Percentiles rank a stretch among this genome's conserved stretches.
phyloP scores from a whole-genome alignment of 2,113 vertebrate genomes.

The Phoxinus phoxinus region DNA sequence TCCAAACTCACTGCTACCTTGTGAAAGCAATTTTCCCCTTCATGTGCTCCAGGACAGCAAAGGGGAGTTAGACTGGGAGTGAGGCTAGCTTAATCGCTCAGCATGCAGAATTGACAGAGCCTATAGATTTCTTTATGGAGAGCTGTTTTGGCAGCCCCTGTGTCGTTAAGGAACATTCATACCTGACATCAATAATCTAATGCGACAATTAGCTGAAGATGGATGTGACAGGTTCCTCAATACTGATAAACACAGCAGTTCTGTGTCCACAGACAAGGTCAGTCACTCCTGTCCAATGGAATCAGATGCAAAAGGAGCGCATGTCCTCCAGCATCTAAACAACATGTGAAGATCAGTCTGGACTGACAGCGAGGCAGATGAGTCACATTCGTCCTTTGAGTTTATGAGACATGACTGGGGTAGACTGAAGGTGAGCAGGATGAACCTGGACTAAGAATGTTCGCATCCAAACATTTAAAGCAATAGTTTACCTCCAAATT shows the following conservation, averaged over 20 bases:
- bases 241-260: slow-evolving; percentile 31
- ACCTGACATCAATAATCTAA: slow-evolving; percentile 56
- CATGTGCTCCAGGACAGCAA: slow-evolving; percentile 54
- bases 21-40: slow-evolving; percentile 64
- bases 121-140: slow-evolving; percentile 54
- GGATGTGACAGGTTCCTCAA: slow-evolving; percentile 39
- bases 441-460: neutral
- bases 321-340: slow-evolving; percentile 21
- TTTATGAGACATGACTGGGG: slow-evolving; percentile 32
- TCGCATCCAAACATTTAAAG: neutral
- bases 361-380: slow-evolving; percentile 2
- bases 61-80: slow-evolving; percentile 54
- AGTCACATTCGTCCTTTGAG: slow-evolving; percentile 13
- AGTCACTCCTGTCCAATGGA: neutral
- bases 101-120: slow-evolving; percentile 50
- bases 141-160: slow-evolving; percentile 40
- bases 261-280: slow-evolving; percentile 47
- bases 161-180: slow-evolving; percentile 48
- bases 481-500: neutral
- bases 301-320: slow-evolving; percentile 9
- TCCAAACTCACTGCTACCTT: slow-evolving; percentile 49
- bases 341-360: slow-evolving; percentile 19
- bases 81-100: slow-evolving; percentile 50
- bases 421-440: neutral
- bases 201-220: slow-evolving; percentile 53